These are phyloP conservation scores for Zaprionus obscuricornis DNA, from an alignment of 2,888 invertebrate species.

Conservation along the genomic window DNA sequence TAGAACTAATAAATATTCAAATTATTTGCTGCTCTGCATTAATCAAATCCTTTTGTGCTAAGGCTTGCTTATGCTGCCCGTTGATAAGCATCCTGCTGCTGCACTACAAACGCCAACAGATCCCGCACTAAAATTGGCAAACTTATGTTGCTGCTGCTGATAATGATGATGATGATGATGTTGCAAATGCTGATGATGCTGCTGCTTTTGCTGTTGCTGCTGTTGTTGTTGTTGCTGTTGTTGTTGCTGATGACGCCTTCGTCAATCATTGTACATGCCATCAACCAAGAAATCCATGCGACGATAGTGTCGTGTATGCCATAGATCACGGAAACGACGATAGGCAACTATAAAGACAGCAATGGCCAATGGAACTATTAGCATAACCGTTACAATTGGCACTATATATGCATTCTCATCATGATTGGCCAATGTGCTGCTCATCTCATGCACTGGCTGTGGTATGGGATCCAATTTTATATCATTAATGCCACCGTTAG, in stretches of 20 bases:
- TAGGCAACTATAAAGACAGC: constrained; percentile 88
- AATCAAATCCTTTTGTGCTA: constrained; percentile 37
- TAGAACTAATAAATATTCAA: constrained; percentile 50
- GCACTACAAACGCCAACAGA: not conserved
- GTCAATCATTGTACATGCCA: constrained; percentile 93
- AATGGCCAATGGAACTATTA: constrained; percentile 88
- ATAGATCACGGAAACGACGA: constrained; percentile 90
- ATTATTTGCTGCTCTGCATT: constrained; percentile 11
- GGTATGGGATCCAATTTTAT: no score
- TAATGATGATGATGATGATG: not conserved
- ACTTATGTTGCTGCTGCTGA: no score
- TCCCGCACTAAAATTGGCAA: not conserved
- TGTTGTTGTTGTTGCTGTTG: constrained; percentile 3
- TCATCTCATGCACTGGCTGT: constrained; percentile 77
- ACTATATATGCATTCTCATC: constrained; percentile 88
- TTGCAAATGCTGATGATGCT: constrained; percentile 4
- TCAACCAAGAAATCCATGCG: constrained; percentile 95
- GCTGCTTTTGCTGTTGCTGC: not conserved
- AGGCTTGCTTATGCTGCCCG: constrained; percentile 12
- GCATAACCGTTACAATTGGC: constrained; percentile 89
- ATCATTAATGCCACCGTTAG: constrained; percentile 1
- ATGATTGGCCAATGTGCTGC: constrained; percentile 55
- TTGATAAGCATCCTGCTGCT: constrained; percentile 13
- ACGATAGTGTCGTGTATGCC: constrained; percentile 93
- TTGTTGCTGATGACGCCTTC: constrained; percentile 47